Evolutionary conservation across 2,113 vertebrate species (phyloP), one percentile per base, ranked within the genome.

Genomic region (Sinocyclocheilus grahami): DNA sequence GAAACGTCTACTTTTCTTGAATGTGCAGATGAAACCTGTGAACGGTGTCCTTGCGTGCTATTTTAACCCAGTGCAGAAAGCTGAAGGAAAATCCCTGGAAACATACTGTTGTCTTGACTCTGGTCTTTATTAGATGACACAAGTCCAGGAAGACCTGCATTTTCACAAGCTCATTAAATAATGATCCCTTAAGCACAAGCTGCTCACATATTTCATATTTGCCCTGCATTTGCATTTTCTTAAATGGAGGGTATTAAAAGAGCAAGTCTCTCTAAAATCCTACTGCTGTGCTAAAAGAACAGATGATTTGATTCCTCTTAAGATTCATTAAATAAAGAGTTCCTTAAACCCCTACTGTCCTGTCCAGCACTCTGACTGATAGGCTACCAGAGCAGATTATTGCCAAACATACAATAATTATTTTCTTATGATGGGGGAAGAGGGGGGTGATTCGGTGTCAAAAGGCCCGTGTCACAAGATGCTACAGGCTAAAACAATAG

Each of bases 281-380:
- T 42, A 12, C 87, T 42, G n/a, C 75, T 62, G 30, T 53, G 71
- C 62, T 24, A 27, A 67, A 81, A 77, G 48, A 84, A 74, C 53
- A 90, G 86, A 90, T 87, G 76, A 78, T 78, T 78, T 55, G 24
- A 55, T 55, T 78, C 76, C 51, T 78, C 76, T 86, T 79, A 60
- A 74, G 37, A 72, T 74, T 90, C 88, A 90, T 90, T 88, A 88
- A 87, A 87, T 86, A 89, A 86, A 87, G 65, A 82, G 65, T 77
- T 83, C 62, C 69, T 82, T 63, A 86, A 90, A 78, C 75, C 67
- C 33, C n/a, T 33, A 65, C 42, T 51, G 62, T 63, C 81, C 75
- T 13, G 30, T 83, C 20, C 10, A 3, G 77, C 67, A 85, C 77
- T 85, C 85, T 37, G 30, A 33, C 58, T 58, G 85, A 87, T 78